A percentile compares a stretch with the other conserved stretches of the same genome.
These are phyloP conservation scores for Stegophylla sp. DNA, from an alignment of 2,888 invertebrate genomes.

Conservation along the genomic window DNA sequence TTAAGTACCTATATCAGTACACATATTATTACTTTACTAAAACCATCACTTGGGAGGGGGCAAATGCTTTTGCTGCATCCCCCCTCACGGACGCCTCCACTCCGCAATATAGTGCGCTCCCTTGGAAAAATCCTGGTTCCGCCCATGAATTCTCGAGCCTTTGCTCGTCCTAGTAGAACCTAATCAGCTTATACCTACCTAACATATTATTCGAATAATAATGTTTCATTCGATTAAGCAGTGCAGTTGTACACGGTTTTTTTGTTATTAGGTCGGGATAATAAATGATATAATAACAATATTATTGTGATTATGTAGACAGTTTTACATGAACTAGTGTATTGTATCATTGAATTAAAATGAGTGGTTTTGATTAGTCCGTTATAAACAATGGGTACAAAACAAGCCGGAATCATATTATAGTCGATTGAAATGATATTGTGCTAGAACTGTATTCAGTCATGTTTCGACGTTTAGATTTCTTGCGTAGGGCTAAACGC, in stretches of 20 bases:
- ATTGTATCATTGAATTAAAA: neutral
- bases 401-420: neutral
- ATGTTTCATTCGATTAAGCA: neutral
- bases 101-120: too few relatives aligned
- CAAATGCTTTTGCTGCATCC: too few relatives aligned
- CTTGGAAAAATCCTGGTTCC: too few relatives aligned
- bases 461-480: slow-evolving; percentile 51
- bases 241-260: neutral
- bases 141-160: too few relatives aligned
- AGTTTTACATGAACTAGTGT: neutral
- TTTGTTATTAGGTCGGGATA: neutral
- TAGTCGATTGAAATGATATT: slow-evolving; percentile 9
- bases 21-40: too few relatives aligned
- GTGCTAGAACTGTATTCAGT: slow-evolving; percentile 23
- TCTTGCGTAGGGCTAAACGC: slow-evolving; percentile 43
- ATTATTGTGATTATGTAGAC: neutral
- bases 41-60: too few relatives aligned
- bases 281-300: neutral
- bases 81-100: too few relatives aligned
- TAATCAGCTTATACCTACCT: too few relatives aligned
- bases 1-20: too few relatives aligned
- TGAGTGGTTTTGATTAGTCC: neutral
- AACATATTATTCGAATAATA: too few relatives aligned
- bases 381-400: neutral
- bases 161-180: too few relatives aligned